Percentiles rank a stretch among this genome's conserved stretches.
Evolutionary conservation across 2,797 vertebrate genomes (phyloP).

Genomic region (Eulemur rubriventer): DNA sequence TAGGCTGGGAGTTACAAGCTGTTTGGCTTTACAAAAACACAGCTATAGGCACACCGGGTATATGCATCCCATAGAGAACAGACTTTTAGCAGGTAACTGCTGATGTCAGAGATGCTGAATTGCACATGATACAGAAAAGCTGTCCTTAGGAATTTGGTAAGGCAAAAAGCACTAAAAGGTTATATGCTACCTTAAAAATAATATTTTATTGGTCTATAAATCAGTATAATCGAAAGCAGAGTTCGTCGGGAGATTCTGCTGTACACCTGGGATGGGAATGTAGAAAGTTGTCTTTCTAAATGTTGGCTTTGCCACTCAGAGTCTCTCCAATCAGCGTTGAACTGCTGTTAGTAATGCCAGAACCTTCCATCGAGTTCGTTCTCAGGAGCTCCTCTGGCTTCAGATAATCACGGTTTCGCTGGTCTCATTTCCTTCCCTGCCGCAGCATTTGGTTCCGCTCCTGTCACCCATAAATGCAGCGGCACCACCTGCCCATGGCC

Average conservation of each 20-base stretch:
- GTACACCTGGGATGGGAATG: not conserved
- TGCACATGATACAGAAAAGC: not conserved
- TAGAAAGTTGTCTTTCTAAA: not conserved
- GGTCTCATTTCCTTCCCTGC: not conserved
- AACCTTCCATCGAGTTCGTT: not conserved
- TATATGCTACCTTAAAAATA: constrained; percentile 53
- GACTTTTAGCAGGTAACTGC: not conserved
- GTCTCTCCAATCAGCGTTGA: not conserved
- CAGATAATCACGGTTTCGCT: rapidly evolving
- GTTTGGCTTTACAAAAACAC: not conserved
- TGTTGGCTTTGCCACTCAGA: not conserved
- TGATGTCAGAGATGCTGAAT: not conserved
- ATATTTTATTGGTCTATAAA: constrained; percentile 66
- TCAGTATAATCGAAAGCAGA: constrained; percentile 67
- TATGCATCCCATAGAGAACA: not conserved
- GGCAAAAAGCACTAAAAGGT: not conserved
- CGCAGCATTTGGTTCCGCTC: rapidly evolving
- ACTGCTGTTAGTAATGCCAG: not conserved
- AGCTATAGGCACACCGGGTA: not conserved
- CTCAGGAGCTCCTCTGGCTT: not conserved
- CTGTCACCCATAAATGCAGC: rapidly evolving
- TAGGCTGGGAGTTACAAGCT: not conserved
- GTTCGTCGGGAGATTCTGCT: constrained; percentile 34
- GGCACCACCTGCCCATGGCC: not conserved
- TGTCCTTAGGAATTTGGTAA: constrained; percentile 57